Evolutionary conservation across 2,888 invertebrate genomes (phyloP), one percentile per base, ranked within the genome.

Genomic region (Pterobdella sp.): DNA sequence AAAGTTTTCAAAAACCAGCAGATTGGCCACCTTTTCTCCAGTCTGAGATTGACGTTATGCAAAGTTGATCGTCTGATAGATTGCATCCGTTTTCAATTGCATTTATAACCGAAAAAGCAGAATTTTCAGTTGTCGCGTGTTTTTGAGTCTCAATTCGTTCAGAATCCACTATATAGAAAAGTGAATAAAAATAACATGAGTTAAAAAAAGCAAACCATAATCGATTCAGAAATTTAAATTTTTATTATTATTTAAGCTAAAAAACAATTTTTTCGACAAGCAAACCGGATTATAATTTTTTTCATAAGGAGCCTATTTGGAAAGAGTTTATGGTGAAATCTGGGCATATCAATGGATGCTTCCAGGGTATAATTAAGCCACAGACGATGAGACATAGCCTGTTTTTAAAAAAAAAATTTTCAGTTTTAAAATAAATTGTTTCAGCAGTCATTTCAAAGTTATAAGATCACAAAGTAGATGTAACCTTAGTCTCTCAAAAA

Each of bases 321-420:
- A 76, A 88, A 87, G 52, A 92, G 85, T 82, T 94, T 93, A 82
- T 94, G 92, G 82, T 94, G 93, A 72, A 93, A 85, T 77, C 93
- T 86, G 0, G 90, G 87, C 0, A 88, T 88, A 81, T 93, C 92
- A 1, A 92, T 88, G 0, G 93, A 90, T 80, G 90, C 87, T 80
- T 92, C 91, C 73, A 93, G 87, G 18, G 88, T 87, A 78, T 91
- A 87, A 1, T 86, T 88, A 81, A 92, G 88, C 89, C 91, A 91
- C 29, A 93, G 81, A 77, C 88, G 87, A 65, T 78, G 68, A 18
- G 75, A 68, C 1, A 73, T 56, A 18, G 74, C 75, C 78, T 77
- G 63, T 1, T 49, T n/a, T n/a, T n/a, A n/a, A n/a, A n/a, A n/a
- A n/a, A n/a, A n/a, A n/a, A n/a, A n/a, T n/a, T n/a, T n/a, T n/a